Evolutionary conservation across 2,797 vertebrate genomes (phyloP), one percentile per base, ranked within the genome.

Genomic region (Melanogrammus aeglefinus): DNA sequence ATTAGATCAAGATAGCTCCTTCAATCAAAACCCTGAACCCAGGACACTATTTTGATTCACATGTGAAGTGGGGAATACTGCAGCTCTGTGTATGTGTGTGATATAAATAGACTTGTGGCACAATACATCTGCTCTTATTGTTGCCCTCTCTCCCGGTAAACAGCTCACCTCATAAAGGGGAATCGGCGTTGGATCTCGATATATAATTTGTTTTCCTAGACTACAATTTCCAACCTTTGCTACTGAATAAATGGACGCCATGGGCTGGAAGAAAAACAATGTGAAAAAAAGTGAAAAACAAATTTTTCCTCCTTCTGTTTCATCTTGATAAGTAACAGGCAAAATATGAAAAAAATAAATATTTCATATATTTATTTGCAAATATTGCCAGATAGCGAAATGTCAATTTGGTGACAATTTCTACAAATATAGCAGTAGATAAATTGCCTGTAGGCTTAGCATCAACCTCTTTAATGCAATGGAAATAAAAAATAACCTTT

Each of bases 231-330:
- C 86, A 91, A 87, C 33, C 88, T 91, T 89, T 92, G 90, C 85
- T 78, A 88, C 87, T 79, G 81, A 91, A 93, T 92, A 89, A 91
- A 90, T 88, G 92, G 90, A 92, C 78, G 82, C 74, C 47, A 35
- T 77, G 6, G 72, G 81, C 81, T 80, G 47, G 41, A 44, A 44
- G 6, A 41, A 3, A 83, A 84, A n/a, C n/a, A n/a, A 90, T 86
- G 78, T 85, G 80, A 71, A 82, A 85, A 85, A 76, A 51, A 51
- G 47, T 16, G n/a, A 16, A 1, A 21, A 81, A 87, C 3, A 1
- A 6, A 73, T 87, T 91, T 89, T 27, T 78, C 74, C 80, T 76
- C 72, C 85, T 89, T 85, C 75, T 86, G 88, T 88, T 90, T 90
- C 86, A 82, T 89, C 86, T 84, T 90, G 85, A 93, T 90, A 89